These are phyloP conservation scores for Pseudorasbora parva DNA, from an alignment of 2,113 vertebrate species.

Conservation along the genomic window DNA sequence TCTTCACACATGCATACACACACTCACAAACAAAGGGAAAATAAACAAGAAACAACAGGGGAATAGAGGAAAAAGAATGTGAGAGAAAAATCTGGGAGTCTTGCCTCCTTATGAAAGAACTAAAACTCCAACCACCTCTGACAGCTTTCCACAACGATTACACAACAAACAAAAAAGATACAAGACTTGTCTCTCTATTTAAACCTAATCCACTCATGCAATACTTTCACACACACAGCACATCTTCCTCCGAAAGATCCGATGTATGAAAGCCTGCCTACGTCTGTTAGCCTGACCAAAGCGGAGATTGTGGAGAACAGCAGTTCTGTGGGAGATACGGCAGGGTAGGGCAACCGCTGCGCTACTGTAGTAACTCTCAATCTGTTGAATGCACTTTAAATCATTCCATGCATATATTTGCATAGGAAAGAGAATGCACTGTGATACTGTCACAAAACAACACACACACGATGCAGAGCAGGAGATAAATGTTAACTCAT, in stretches of 20 bases:
- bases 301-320: slow-evolving; percentile 5
- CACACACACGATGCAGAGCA: not conserved
- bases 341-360: not conserved
- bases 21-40: slow-evolving; percentile 5
- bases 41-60: slow-evolving; percentile 36
- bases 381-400: slow-evolving; percentile 25
- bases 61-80: slow-evolving; percentile 2
- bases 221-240: slow-evolving; percentile 29
- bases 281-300: slow-evolving; percentile 33
- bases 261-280: slow-evolving; percentile 49
- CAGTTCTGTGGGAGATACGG: not conserved
- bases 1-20: slow-evolving; percentile 22
- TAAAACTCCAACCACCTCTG: slow-evolving; percentile 28
- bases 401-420: slow-evolving; percentile 15
- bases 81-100: slow-evolving; percentile 28
- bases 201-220: slow-evolving; percentile 1
- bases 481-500: slow-evolving; percentile 9
- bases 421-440: slow-evolving; percentile 26
- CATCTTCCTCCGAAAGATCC: slow-evolving; percentile 63
- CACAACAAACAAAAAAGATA: slow-evolving; percentile 26
- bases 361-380: slow-evolving; percentile 1
- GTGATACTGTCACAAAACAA: slow-evolving; percentile 46
- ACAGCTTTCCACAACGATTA: slow-evolving; percentile 40
- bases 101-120: slow-evolving; percentile 5
- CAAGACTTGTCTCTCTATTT: slow-evolving; percentile 35